Base-by-base conservation (phyloP, 2,888 invertebrate genomes). In the Leptura quadrifasciata region DNA sequence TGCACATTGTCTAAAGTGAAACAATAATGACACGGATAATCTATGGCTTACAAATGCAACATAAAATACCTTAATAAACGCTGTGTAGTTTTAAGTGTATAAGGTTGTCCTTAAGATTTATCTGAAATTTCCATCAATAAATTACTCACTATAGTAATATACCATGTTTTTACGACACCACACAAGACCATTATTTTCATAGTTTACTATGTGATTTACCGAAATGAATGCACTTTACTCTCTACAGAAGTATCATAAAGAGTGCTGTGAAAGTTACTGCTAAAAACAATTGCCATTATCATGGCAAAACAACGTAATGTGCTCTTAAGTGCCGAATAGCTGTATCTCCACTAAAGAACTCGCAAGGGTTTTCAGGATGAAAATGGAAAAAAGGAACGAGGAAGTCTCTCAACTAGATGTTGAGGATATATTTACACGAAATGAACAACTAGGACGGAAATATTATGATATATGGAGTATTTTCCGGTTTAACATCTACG, bases 211-310 rank as follows among this genome's bases (percentile, higher is more conserved):
- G 60, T 67, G 69, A 68, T 71, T 74, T 71, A 57, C 67, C 21
- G 52, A 67, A 71, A 76, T 74, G 72, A 73, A 77, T 77, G 75
- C 54, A 75, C 75, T 75, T 64, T 60, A 17, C 70, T 70, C 70
- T 60, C 27, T 54, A 60, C 67, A 65, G 24, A 60, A 63, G 69
- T 67, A 57, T 76, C 70, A 74, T 77, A 74, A 77, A 76, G 77
- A 76, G 69, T 39, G 54, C 71, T 55, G 57, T 69, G 47, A 31
- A 55, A 72, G 78, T 78, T 78, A 80, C 76, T 75, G 69, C 74
- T 64, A 72, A 80, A 78, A 80, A 80, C 80, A 80, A 80, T 80
- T 76, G 80, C 78, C 74, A 77, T 80, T 78, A 80, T 75, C 64
- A 64, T 57, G 72, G 74, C 76, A 78, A 80, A 80, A 78, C 78